These are phyloP conservation scores for Exaiptasia diaphana DNA, from an alignment of 64 coral and sea anemone species.

Conservation along the genomic window DNA sequence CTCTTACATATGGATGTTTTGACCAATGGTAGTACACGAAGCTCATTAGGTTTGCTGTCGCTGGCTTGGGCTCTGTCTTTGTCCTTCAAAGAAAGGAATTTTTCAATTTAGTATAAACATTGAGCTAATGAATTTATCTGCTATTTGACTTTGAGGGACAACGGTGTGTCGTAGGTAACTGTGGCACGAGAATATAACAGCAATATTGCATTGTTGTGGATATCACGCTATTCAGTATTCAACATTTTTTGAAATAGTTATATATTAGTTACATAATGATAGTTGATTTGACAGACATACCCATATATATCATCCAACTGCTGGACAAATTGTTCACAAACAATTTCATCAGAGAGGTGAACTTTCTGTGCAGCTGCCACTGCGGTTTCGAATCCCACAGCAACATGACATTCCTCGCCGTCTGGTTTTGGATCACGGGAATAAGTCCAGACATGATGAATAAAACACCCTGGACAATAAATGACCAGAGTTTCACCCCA, in stretches of 20 bases:
- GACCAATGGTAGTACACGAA: conserved; percentile 82
- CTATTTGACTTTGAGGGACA: neutral
- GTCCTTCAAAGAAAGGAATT: conserved; percentile 10
- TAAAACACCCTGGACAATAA: conserved; percentile 25
- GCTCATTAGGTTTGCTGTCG: conserved; percentile 27
- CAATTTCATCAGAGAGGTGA: conserved; percentile 50
- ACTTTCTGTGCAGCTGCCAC: conserved; percentile 62
- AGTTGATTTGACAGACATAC: conserved; percentile 38
- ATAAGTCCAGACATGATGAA: conserved; percentile 94
- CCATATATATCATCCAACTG: conserved; percentile 83
- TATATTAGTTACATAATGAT: too few species aligned
- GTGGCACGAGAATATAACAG: too few species aligned
- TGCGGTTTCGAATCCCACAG: conserved; percentile 73
- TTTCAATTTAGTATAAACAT: neutral
- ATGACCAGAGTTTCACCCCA: conserved; percentile 52
- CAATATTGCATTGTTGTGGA: too few species aligned
- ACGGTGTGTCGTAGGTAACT: too few species aligned
- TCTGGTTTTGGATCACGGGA: conserved; percentile 38
- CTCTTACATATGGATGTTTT: conserved; percentile 73
- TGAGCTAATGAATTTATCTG: neutral
- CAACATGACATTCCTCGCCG: conserved; percentile 70
- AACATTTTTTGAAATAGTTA: too few species aligned
- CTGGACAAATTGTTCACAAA: conserved; percentile 63
- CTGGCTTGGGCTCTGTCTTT: conserved; percentile 17
- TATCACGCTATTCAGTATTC: too few species aligned